Evolutionary conservation across 2,888 invertebrate genomes (phyloP).

Genomic region (Calliopum simillimum): DNA sequence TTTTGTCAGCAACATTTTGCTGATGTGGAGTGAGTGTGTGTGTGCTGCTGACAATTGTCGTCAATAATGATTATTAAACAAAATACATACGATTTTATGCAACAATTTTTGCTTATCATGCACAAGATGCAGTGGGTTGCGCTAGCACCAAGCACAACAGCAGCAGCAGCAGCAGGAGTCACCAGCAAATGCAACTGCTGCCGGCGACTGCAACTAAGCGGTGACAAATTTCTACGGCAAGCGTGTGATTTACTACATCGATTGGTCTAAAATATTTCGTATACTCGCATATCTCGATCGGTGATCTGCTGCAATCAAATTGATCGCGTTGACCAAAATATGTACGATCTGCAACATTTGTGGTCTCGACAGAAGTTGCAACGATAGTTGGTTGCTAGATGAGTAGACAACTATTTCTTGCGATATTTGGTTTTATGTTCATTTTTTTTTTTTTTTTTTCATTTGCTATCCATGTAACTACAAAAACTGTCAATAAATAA

Average conservation of each 20-base stretch:
- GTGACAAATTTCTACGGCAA: slow-evolving; percentile 3
- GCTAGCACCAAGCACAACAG: slow-evolving; percentile 13
- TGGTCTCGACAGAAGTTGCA: too few relatives aligned
- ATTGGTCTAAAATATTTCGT: not conserved
- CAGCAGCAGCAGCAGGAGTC: slow-evolving; percentile 9
- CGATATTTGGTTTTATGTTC: too few relatives aligned
- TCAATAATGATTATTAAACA: slow-evolving; percentile 13
- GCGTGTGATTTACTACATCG: slow-evolving; percentile 1
- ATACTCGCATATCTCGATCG: too few relatives aligned
- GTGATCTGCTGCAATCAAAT: too few relatives aligned
- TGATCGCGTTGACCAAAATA: too few relatives aligned
- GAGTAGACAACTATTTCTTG: too few relatives aligned
- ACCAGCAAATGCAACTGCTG: too few relatives aligned
- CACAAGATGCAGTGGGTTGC: not conserved
- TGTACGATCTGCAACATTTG: too few relatives aligned
- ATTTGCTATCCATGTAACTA: not conserved
- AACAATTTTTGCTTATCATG: too few relatives aligned
- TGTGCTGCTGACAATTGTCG: slow-evolving; percentile 12
- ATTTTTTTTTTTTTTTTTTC: not conserved
- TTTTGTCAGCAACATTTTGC: not conserved
- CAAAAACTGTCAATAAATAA: slow-evolving; percentile 36
- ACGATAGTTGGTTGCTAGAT: too few relatives aligned
- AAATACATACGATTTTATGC: not conserved
- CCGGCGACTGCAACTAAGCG: too few relatives aligned
- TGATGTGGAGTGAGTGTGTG: not conserved